A percentile compares a stretch with the other conserved stretches of the same genome.
These are phyloP conservation scores for Cyanistes caeruleus DNA, from an alignment of 2,113 vertebrate genomes.

Conservation along the genomic window DNA sequence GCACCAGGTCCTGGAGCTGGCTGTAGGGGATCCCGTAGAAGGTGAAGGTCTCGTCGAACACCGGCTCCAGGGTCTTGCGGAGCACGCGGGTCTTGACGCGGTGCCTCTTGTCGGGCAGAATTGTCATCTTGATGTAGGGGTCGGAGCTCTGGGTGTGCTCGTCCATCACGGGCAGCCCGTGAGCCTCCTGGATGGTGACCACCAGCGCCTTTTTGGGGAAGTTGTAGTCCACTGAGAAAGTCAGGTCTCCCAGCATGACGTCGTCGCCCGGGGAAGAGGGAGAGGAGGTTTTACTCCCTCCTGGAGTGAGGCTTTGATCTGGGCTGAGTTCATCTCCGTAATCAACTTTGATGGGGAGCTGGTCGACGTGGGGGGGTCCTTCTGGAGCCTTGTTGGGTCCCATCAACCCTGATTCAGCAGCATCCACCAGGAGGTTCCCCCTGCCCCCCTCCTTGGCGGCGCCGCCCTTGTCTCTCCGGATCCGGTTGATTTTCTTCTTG, in stretches of 20 bases:
- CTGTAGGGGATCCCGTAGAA: slow-evolving; percentile 95
- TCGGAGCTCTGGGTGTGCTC: slow-evolving; percentile 88
- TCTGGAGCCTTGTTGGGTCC: slow-evolving; percentile 25
- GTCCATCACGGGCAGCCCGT: slow-evolving; percentile 89
- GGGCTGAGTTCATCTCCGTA: slow-evolving; percentile 84
- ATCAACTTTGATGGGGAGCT: slow-evolving; percentile 82
- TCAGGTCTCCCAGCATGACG: slow-evolving; percentile 82
- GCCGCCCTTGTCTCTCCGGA: slow-evolving; percentile 73
- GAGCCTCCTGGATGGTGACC: slow-evolving; percentile 92
- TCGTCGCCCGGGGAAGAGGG: slow-evolving; percentile 86
- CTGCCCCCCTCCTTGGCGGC: slow-evolving; percentile 30
- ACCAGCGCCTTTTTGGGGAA: slow-evolving; percentile 97
- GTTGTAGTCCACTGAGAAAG: slow-evolving; percentile 95
- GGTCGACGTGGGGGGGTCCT: slow-evolving; percentile 68
- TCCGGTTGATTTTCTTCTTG: slow-evolving; percentile 87
- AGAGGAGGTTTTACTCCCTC: slow-evolving; percentile 82
- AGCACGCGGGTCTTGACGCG: slow-evolving; percentile 94
- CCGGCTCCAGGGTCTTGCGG: slow-evolving; percentile 90
- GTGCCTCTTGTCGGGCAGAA: slow-evolving; percentile 95
- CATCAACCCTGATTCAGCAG: slow-evolving; percentile 81
- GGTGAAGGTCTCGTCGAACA: slow-evolving; percentile 97
- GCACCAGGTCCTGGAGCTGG: slow-evolving; percentile 89
- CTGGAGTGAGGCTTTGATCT: slow-evolving; percentile 83
- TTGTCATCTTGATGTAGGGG: slow-evolving; percentile 98
- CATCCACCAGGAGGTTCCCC: slow-evolving; percentile 76